Conservation (phyloP, 2,888 invertebrate species). For the Gryllus longicercus region DNA sequence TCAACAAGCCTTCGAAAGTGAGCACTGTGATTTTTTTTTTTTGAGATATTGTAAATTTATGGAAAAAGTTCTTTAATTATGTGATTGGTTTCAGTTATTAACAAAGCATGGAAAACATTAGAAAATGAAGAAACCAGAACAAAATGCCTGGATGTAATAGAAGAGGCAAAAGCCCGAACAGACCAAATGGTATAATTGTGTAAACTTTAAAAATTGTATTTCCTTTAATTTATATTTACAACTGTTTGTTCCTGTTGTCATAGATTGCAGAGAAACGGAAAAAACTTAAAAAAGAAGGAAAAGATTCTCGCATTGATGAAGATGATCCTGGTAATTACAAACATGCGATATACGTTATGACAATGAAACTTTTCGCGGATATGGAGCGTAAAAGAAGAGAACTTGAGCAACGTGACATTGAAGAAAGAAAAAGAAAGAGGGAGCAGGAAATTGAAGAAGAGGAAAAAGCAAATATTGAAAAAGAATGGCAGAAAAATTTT, state of each 20-base stretch:
- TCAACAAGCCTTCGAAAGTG: slow-evolving; percentile 83
- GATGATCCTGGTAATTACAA: slow-evolving; percentile 81
- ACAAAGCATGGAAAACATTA: slow-evolving; percentile 91
- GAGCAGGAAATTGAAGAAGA: slow-evolving; percentile 92
- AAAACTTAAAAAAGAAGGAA: slow-evolving; percentile 88
- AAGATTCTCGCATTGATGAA: slow-evolving; percentile 69
- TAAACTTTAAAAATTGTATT: background rate
- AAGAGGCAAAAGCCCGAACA: slow-evolving; percentile 92
- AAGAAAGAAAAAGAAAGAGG: slow-evolving; percentile 88
- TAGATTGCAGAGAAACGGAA: slow-evolving; percentile 87
- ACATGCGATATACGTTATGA: slow-evolving; percentile 96
- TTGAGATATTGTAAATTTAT: slow-evolving; percentile 24
- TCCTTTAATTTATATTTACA: too few species aligned
- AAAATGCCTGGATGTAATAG: slow-evolving; percentile 92
- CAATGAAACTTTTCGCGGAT: slow-evolving; percentile 96
- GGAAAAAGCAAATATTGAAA: slow-evolving; percentile 82
- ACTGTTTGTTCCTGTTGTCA: too few species aligned
- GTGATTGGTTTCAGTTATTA: slow-evolving; percentile 62
- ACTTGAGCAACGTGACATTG: slow-evolving; percentile 83
- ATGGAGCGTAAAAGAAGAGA: slow-evolving; percentile 88
- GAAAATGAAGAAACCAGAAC: slow-evolving; percentile 92
- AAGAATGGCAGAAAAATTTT: slow-evolving; percentile 98
- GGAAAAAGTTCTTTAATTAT: background rate
- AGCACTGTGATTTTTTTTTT: slow-evolving; percentile 36
- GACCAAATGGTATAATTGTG: slow-evolving; percentile 72